Base-by-base conservation (phyloP, 2,113 vertebrate species). In the Micronycteris hirsuta region DNA sequence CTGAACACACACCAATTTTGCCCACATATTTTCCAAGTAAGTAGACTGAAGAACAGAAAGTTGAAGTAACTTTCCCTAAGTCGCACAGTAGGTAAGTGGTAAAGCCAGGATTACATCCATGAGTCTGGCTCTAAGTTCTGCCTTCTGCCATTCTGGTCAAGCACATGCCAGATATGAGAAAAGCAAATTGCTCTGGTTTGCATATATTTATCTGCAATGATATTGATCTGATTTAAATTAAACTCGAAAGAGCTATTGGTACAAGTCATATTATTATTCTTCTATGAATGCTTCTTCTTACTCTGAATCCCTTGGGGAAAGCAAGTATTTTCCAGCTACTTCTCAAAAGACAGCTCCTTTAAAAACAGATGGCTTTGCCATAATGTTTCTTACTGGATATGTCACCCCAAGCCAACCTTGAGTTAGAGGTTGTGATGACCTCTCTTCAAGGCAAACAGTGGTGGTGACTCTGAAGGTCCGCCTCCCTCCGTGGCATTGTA, bases 21-120 rank as follows among this genome's bases (percentile, higher is more conserved):
- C 9, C 7, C 9, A 17, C 19, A 71, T 14, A 5, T 74, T 89
- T 95, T 67, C 78, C 63, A 94, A 93, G 49, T 61, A 89, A 83
- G 38, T 20, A 58, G 89, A 94, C 12, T n/a, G 4, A 91, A 73
- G 31, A 56, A 65, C 52, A 93, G 43, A 63, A 91, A 91, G 87
- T 70, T 61, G 19, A 74, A 47, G 12, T 26, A 77, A 54, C 22
- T 73, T 52, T 90, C 28, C 16, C 58, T 56, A 82, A 67, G 58
- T 49, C 15, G 41, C 43, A 76, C 5, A 74, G 73, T 2, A 41
- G 76, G 4, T 70, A 63, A 89, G 45, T 54, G n/a, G 28, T 61
- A 70, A 8, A 56, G 31, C 9, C n/a, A 54, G 68, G 19, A 73
- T 45, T 65, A 91, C 43, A 86, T 45, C 13, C 13, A 4, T 4